Base-by-base conservation (phyloP, 1,140 invertebrate genomes). In the Eumeta japonica region DNA sequence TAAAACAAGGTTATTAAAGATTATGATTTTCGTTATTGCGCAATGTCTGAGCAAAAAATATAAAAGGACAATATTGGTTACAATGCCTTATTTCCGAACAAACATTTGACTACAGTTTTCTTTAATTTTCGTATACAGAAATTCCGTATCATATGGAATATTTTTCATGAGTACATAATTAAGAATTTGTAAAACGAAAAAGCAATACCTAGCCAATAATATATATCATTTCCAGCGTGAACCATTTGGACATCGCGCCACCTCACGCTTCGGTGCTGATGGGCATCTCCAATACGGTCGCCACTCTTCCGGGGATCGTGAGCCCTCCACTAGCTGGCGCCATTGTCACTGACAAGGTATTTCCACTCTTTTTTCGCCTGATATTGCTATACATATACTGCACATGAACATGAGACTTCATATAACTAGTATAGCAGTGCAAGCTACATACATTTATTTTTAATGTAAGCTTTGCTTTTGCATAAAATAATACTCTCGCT, bases 211-310 rank as follows among this genome's bases (percentile, higher is more conserved):
- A 10, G 18, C 4, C 24, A 28, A 27, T 31, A 0, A 18, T 10
- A 33, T 18, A 16, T 20, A 28, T 27, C 39, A 7, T 29, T 78
- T 79, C 59, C 61, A 89, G 87, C 61, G 89, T 92, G 3, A 92
- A 94, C 71, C 88, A 90, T 57, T 63, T 94, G 55, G 90, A 94
- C 61, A 85, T 94, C 45, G 90, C 90, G 7, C 89, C 90, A 13
- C 86, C 85, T 52, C 86, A 87, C 62, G 87, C 87, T 1, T 86
- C 86, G 52, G 82, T 90, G 2, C 58, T 94, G 16, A 92, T 93
- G 89, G 92, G 91, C 2, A 78, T 94, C 16, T 88, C 88, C 2
- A 94, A 94, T 63, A 93, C 90, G 1, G 77, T 94, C 49, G 90
- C 89, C 1, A 94, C 91, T 1, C 62, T 95, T 42, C 90, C 91